A percentile compares a stretch with the other conserved stretches of the same genome.
These are phyloP conservation scores for Leistus spinibarbis DNA, from an alignment of 2,888 invertebrate species.

Conservation along the genomic window DNA sequence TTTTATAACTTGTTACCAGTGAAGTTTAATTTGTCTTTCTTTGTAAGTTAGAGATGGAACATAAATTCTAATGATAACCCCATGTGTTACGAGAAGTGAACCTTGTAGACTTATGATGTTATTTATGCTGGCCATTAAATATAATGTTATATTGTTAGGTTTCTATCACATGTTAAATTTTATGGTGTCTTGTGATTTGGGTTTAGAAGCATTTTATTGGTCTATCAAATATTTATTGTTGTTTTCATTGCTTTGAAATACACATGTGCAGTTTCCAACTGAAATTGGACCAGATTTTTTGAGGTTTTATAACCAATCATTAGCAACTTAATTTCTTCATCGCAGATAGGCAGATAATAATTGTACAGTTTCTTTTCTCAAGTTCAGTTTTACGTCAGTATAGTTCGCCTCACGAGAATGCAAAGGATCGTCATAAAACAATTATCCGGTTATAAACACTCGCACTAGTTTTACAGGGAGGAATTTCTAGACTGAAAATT, in stretches of 20 bases:
- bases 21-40: background rate
- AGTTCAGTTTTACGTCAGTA: background rate
- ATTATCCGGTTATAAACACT: no score
- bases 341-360: background rate
- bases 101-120: background rate
- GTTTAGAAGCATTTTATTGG: background rate
- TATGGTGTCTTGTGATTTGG: background rate
- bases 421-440: background rate
- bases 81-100: background rate
- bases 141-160: background rate
- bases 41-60: background rate
- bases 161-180: background rate
- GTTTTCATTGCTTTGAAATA: background rate
- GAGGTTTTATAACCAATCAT: background rate
- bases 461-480: no score
- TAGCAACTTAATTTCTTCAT: background rate
- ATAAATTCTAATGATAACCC: background rate
- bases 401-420: background rate
- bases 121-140: background rate
- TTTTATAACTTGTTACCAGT: no score
- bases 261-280: background rate
- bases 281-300: background rate
- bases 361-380: background rate
- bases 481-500: no score
- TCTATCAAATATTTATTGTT: background rate